Conservation (phyloP, 2,888 invertebrate genomes). For the Chouioia cunea region DNA sequence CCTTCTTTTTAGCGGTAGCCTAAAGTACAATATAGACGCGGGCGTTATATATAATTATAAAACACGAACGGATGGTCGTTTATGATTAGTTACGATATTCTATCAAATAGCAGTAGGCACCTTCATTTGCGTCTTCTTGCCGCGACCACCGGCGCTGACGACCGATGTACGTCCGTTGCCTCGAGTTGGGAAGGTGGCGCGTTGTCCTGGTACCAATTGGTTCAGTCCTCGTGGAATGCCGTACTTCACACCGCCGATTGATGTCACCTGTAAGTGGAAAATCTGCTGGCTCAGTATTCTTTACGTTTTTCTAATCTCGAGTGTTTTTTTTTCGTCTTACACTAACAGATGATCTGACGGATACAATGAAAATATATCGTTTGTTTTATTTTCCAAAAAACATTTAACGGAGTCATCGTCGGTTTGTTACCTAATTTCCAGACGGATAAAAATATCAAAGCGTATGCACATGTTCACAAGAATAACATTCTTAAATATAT, state of each 20-base stretch:
- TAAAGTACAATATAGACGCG: conserved; percentile 51
- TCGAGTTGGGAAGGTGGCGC: conserved; percentile 62
- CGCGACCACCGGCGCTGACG: conserved; percentile 56
- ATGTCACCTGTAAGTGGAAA: conserved; percentile 62
- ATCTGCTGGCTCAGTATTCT: too few species aligned
- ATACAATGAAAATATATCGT: too few species aligned
- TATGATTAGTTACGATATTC: conserved; percentile 40
- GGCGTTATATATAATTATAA: conserved; percentile 29
- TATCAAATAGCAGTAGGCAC: conserved; percentile 52
- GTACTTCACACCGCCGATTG: conserved; percentile 66
- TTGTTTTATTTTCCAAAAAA: too few species aligned
- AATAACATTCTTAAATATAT: conserved; percentile 41
- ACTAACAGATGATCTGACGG: too few species aligned
- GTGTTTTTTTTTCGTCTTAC: neutral
- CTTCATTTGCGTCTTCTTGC: conserved; percentile 67
- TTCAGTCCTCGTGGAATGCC: conserved; percentile 59
- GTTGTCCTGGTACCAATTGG: conserved; percentile 51
- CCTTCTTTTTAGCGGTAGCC: conserved; percentile 64
- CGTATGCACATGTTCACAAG: too few species aligned
- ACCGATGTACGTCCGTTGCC: conserved; percentile 56
- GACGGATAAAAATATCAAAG: too few species aligned
- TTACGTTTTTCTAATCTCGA: neutral
- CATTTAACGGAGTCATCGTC: too few species aligned
- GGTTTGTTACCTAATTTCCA: too few species aligned
- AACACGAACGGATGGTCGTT: conserved; percentile 39